Evolutionary conservation across 1,140 invertebrate genomes (phyloP), one percentile per base, ranked within the genome.

Genomic region (Drosophila biarmipes): DNA sequence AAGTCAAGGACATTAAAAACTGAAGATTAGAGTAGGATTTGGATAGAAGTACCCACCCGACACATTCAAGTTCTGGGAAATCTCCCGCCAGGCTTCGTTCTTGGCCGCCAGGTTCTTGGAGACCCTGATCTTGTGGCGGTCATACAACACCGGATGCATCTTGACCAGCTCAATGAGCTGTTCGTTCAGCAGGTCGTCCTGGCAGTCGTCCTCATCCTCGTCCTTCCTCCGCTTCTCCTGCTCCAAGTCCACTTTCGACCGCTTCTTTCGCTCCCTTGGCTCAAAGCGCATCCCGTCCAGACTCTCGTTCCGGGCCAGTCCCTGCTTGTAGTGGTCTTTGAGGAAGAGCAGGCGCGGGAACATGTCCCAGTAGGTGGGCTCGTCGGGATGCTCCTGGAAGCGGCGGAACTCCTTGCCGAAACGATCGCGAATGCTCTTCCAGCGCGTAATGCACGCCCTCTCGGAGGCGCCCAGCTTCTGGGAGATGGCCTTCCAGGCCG

Each of bases 321-420:
- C 90, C 0, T 90, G 86, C 24, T 91, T 91, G 43, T 91, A 90
- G 61, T 91, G 90, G 58, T 91, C 75, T 31, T 86, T 90, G 0
- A 91, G 67, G 15, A 91, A 91, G 4, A 90, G 54, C 51, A 91
- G 54, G 1, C 79, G 76, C 6, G 78, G 86, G 42, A 91, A 91
- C 64, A 91, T 89, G 19, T 91, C 90, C 90, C 90, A 91, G 42
- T 80, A 84, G 4, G 82, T 90, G 10, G 80, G 71, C 7, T 73
- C 87, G 5, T 81, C 69, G 0, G 90, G 81, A 12, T 76, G 57
- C 29, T 87, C 82, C 49, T 91, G 90, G 27, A 89, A 80, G 0
- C 90, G 74, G 0, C 90, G 63, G 29, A 87, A 91, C 21, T 91
- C 90, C 31, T 90, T 91, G 8, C 85, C 90, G 55, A 91, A 91